Conservation (phyloP, 1,140 invertebrate species). For the Cotesia vestalis region DNA sequence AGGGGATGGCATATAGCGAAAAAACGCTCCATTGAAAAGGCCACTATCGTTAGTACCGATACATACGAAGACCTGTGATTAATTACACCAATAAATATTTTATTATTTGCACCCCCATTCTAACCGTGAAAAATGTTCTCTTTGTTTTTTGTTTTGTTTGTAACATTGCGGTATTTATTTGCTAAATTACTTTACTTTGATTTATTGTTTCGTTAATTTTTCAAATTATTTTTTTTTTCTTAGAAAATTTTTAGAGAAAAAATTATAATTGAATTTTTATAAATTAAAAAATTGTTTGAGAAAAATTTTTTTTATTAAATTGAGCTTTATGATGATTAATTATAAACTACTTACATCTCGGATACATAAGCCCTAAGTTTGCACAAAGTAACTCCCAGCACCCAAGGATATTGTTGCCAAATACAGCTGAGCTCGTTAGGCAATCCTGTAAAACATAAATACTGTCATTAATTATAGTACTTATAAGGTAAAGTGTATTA, state of each 20-base stretch:
- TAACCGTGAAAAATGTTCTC: too few species aligned
- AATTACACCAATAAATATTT: background rate
- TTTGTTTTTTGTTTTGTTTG: too few species aligned
- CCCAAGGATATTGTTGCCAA: constrained; percentile 95
- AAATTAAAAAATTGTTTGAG: too few species aligned
- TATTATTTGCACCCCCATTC: too few species aligned
- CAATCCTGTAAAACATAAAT: constrained; percentile 73
- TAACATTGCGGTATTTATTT: too few species aligned
- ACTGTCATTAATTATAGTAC: constrained; percentile 30
- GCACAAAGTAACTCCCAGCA: constrained; percentile 82
- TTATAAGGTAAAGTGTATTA: background rate
- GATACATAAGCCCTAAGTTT: constrained; percentile 79
- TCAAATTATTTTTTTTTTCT: too few species aligned
- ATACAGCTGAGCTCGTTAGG: constrained; percentile 88
- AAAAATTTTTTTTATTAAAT: too few species aligned
- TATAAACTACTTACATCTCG: constrained; percentile 53
- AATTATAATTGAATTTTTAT: too few species aligned
- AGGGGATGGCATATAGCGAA: constrained; percentile 92
- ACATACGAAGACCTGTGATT: constrained; percentile 82
- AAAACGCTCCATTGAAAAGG: constrained; percentile 88
- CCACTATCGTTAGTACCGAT: constrained; percentile 89
- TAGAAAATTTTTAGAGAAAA: too few species aligned
- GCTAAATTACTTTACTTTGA: too few species aligned
- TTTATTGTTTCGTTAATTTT: too few species aligned
- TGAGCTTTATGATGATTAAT: too few species aligned